A percentile compares a stretch with the other conserved stretches of the same genome.
Evolutionary conservation across 1,140 invertebrate species (phyloP).

Genomic region (Chionoecetes opilio): DNA sequence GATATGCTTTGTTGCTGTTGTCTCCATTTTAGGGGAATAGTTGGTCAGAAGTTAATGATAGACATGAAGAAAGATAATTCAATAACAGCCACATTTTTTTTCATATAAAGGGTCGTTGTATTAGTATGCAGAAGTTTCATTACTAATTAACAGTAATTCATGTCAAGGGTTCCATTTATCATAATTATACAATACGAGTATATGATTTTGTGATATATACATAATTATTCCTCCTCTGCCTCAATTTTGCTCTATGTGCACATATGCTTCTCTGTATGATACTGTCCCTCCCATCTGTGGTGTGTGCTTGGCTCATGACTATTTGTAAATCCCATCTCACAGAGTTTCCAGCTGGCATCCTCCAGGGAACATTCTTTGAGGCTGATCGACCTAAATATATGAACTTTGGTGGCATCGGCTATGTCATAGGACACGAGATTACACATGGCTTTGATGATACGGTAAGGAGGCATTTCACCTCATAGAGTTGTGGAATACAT

Average conservation of each 20-base stretch:
- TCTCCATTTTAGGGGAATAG: too few relatives aligned
- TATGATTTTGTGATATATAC: too few relatives aligned
- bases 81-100: too few relatives aligned
- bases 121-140: too few relatives aligned
- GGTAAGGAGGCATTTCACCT: constrained; percentile 82
- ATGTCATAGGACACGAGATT: constrained; percentile 97
- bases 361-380: constrained; percentile 94
- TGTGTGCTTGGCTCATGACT: not conserved
- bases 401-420: constrained; percentile 96
- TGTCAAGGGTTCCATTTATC: too few relatives aligned
- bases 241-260: not conserved
- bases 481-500: too few relatives aligned
- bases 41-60: too few relatives aligned
- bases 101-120: too few relatives aligned
- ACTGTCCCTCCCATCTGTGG: not conserved
- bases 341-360: constrained; percentile 95
- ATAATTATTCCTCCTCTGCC: not conserved
- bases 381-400: constrained; percentile 93
- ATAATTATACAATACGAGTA: too few relatives aligned
- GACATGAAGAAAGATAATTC: too few relatives aligned
- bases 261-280: not conserved
- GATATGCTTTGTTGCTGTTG: too few relatives aligned
- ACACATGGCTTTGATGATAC: constrained; percentile 97
- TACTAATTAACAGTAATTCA: too few relatives aligned
- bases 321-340: constrained; percentile 52